These are phyloP conservation scores for Ictalurus furcatus DNA, from an alignment of 2,113 vertebrate species.

Conservation along the genomic window DNA sequence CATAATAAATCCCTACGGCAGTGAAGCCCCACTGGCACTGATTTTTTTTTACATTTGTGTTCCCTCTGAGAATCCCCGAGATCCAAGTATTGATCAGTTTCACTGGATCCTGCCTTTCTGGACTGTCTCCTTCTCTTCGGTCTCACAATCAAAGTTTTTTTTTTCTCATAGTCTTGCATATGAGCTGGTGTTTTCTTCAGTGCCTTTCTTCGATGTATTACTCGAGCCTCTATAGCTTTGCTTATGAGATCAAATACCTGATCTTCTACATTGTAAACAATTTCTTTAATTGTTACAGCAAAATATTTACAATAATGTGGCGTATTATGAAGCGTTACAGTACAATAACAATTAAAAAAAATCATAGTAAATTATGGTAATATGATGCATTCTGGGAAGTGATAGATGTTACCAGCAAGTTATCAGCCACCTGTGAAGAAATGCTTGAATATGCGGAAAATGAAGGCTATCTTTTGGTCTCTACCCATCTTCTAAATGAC, in stretches of 20 bases:
- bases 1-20: not conserved
- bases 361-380: not conserved
- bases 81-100: not conserved
- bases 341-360: not conserved
- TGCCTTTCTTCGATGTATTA: not conserved
- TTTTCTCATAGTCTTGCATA: not conserved
- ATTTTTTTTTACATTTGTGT: not conserved
- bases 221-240: not conserved
- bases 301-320: not conserved
- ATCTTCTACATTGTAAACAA: not conserved
- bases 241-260: not conserved
- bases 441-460: not conserved
- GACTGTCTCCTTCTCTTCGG: not conserved
- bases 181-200: not conserved
- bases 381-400: not conserved
- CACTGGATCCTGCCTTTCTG: not conserved
- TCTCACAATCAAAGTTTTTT: not conserved
- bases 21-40: not conserved
- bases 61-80: not conserved
- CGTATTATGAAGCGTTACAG: not conserved
- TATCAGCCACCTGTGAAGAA: slow-evolving; percentile 5
- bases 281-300: not conserved
- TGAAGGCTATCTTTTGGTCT: not conserved
- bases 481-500: not conserved
- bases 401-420: not conserved